These are phyloP conservation scores for Saguinus midas DNA, from an alignment of 2,113 vertebrate species.

Conservation along the genomic window DNA sequence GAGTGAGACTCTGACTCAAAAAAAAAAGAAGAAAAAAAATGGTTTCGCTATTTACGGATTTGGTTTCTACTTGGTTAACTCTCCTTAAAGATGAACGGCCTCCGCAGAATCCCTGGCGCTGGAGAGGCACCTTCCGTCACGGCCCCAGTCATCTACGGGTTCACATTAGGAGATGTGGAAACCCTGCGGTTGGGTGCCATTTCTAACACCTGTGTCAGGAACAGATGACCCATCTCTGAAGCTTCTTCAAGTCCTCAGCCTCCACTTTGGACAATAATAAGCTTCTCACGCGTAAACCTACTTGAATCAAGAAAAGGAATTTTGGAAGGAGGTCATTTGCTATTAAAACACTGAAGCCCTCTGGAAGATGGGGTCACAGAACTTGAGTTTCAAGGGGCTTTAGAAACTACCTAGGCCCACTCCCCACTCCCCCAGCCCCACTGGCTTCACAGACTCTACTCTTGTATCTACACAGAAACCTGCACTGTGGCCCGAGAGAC, in stretches of 20 bases:
- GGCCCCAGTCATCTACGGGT: neutral
- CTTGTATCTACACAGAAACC: neutral
- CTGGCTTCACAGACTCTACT: neutral
- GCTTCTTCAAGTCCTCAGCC: neutral
- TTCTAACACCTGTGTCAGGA: neutral
- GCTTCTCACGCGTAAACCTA: neutral
- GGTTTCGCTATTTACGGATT: neutral
- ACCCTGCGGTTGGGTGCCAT: neutral
- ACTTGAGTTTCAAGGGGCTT: neutral
- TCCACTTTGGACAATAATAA: neutral
- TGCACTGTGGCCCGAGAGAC: neutral
- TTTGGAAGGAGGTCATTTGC: neutral
- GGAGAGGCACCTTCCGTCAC: neutral
- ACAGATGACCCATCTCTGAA: neutral
- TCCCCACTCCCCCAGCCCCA: neutral
- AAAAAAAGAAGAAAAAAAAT: neutral
- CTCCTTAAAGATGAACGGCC: neutral
- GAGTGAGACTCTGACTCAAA: no score
- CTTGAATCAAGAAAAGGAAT: neutral
- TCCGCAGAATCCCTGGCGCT: neutral
- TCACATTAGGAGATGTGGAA: neutral
- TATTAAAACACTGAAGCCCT: neutral
- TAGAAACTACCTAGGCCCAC: neutral
- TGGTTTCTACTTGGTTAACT: neutral
- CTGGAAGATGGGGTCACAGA: neutral